Conservation (phyloP, 2,797 vertebrate genomes). For the Pipistrellus pygmaeus region DNA sequence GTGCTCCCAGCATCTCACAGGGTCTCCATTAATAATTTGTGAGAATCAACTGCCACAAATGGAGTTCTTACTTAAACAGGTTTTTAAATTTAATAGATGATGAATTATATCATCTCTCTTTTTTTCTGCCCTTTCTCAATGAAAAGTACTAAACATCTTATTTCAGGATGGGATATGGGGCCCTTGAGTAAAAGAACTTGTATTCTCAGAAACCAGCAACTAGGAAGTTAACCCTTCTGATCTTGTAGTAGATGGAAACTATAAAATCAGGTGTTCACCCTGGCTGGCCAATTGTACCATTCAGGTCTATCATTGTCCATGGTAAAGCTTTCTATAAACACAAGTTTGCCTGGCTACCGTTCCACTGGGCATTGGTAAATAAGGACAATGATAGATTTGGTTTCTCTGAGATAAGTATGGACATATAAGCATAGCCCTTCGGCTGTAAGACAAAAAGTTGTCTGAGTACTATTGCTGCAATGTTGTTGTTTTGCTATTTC, state of each 20-base stretch:
- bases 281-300: not conserved
- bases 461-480: not conserved
- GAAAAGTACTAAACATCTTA: not conserved
- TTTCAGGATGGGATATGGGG: not conserved
- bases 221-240: not conserved
- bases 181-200: not conserved
- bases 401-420: not conserved
- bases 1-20: not conserved
- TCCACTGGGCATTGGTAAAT: not conserved
- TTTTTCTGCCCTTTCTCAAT: not conserved
- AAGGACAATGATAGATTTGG: not conserved
- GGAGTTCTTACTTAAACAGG: not conserved
- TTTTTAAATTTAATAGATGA: not conserved
- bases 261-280: not conserved
- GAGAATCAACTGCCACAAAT: not conserved
- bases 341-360: not conserved
- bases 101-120: not conserved
- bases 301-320: no score
- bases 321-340: accelerated
- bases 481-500: not conserved
- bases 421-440: not conserved
- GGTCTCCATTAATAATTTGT: not conserved
- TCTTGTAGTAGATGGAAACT: not conserved
- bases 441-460: not conserved
- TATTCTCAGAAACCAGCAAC: not conserved